phyloP scores from a whole-genome alignment of 1,140 invertebrate species.

The Zaprionus ornatus region DNA sequence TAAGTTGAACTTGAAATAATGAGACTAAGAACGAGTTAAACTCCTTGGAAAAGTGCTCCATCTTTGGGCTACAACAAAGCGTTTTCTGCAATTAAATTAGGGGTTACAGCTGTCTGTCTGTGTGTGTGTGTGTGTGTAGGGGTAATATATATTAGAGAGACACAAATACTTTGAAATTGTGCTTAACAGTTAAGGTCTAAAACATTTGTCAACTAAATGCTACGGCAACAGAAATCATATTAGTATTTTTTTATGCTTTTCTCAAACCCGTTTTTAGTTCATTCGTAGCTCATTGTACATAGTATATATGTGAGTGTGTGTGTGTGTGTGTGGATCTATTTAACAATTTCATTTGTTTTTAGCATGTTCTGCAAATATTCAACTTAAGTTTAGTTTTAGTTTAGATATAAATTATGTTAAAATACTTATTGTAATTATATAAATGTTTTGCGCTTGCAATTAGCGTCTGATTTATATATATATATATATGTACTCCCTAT shows the following conservation, averaged over 20 bases:
- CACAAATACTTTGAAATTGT: slow-evolving; percentile 24
- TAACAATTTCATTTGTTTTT: slow-evolving; percentile 44
- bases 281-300: slow-evolving; percentile 68
- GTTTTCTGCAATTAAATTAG: slow-evolving; percentile 45
- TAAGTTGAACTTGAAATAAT: slow-evolving; percentile 61
- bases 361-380: slow-evolving; percentile 33
- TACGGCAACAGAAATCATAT: slow-evolving; percentile 54
- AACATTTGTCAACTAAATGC: slow-evolving; percentile 70
- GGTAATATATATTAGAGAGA: slow-evolving; percentile 16
- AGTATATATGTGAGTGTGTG: slow-evolving; percentile 33
- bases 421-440: slow-evolving; percentile 75
- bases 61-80: slow-evolving; percentile 60
- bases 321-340: slow-evolving; percentile 34
- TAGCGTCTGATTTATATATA: slow-evolving; percentile 25
- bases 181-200: slow-evolving; percentile 63
- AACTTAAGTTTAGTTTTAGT: slow-evolving; percentile 49
- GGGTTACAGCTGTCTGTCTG: slow-evolving; percentile 21
- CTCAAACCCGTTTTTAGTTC: slow-evolving; percentile 45
- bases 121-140: background rate
- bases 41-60: slow-evolving; percentile 68
- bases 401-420: slow-evolving; percentile 72
- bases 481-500: background rate
- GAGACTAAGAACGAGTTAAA: slow-evolving; percentile 64
- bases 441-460: slow-evolving; percentile 58
- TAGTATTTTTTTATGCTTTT: slow-evolving; percentile 17